phyloP scores from a whole-genome alignment of 2,113 vertebrate genomes.

The Rhynchopsitta pachyrhyncha region DNA sequence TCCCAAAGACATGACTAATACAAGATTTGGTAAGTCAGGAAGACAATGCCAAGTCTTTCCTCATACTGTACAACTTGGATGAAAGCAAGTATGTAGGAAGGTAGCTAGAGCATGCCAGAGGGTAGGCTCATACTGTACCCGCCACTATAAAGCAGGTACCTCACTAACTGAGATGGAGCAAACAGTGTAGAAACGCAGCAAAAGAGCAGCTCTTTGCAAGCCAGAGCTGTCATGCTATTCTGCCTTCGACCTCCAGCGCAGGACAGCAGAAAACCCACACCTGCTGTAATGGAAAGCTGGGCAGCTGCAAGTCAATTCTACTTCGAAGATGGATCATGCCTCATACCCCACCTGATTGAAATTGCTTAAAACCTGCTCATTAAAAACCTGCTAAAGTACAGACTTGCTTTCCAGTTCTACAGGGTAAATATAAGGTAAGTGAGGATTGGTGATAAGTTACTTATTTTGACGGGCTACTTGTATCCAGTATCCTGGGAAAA shows the following conservation, averaged over 20 bases:
- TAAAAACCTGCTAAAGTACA: neutral
- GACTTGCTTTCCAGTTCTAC: neutral
- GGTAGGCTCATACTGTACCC: neutral
- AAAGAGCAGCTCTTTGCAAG: neutral
- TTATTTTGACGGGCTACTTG: neutral
- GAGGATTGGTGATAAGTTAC: neutral
- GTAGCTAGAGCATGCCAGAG: neutral
- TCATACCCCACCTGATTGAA: neutral
- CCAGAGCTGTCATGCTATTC: neutral
- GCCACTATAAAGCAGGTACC: neutral
- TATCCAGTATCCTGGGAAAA: neutral
- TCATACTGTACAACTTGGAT: slow-evolving; percentile 28
- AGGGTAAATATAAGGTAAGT: neutral
- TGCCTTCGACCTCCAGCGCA: neutral
- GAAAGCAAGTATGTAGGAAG: slow-evolving; percentile 46
- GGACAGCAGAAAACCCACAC: neutral
- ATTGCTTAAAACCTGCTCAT: neutral
- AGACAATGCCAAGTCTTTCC: slow-evolving; percentile 61
- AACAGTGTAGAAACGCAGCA: neutral
- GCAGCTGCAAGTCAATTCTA: neutral
- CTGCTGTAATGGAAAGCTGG: neutral
- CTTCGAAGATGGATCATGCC: neutral
- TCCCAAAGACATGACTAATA: slow-evolving; percentile 62
- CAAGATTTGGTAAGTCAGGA: slow-evolving; percentile 58
- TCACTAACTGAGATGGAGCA: neutral